A percentile compares a stretch with the other conserved stretches of the same genome.
phyloP scores from a whole-genome alignment of 2,113 vertebrate species.

The Climacteris rufus region DNA sequence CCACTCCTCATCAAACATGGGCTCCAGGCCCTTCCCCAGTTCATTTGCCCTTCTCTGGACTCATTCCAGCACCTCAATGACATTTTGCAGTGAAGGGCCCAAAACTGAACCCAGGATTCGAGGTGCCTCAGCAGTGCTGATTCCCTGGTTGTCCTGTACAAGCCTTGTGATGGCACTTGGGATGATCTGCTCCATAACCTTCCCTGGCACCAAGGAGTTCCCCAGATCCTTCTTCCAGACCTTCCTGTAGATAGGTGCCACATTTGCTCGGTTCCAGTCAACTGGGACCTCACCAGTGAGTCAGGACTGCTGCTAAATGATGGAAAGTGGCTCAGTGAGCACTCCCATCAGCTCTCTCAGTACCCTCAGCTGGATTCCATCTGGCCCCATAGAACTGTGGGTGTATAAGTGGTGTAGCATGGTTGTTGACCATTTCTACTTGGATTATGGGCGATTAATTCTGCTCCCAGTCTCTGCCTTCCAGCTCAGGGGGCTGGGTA shows the following conservation, averaged over 20 bases:
- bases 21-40: background rate
- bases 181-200: background rate
- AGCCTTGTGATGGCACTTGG: background rate
- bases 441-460: background rate
- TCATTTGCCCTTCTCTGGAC: background rate
- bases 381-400: background rate
- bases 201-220: background rate
- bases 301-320: background rate
- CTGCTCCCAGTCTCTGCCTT: background rate
- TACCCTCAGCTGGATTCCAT: background rate
- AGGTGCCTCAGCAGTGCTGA: background rate
- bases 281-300: no score
- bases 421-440: background rate
- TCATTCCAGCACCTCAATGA: accelerated
- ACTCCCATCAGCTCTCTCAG: background rate
- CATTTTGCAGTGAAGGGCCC: background rate
- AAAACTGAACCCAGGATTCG: background rate
- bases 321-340: background rate
- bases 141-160: background rate
- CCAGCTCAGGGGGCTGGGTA: background rate
- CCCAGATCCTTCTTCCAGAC: background rate
- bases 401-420: background rate
- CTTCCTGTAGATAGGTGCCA: background rate
- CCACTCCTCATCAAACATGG: no score
- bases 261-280: background rate